Percentiles rank a stretch among this genome's conserved stretches.
These are phyloP conservation scores for Chaenodraco wilsoni DNA, from an alignment of 2,797 vertebrate genomes.

Conservation along the genomic window DNA sequence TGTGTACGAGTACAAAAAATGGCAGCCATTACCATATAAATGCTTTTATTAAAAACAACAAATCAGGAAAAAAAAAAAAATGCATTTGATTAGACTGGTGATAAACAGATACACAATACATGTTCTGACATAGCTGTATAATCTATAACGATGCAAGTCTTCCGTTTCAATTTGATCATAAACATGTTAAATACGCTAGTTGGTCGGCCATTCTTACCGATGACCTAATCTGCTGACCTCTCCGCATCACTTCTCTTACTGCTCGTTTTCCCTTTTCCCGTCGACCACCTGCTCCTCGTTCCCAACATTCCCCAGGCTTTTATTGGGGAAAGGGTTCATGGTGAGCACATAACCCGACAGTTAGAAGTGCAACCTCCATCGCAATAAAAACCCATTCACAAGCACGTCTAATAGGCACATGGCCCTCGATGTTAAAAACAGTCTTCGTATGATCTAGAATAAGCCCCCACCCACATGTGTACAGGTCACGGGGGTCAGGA, in stretches of 20 bases:
- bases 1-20: slow-evolving; percentile 35
- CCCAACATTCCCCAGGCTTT: slow-evolving; percentile 56
- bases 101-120: slow-evolving; percentile 27
- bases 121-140: background rate
- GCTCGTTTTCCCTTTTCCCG: background rate
- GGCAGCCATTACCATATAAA: slow-evolving; percentile 33
- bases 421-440: slow-evolving; percentile 55
- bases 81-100: slow-evolving; percentile 23
- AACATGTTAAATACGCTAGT: too few species aligned
- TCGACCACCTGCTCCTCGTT: slow-evolving; percentile 59
- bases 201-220: slow-evolving; percentile 5
- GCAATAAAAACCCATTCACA: slow-evolving; percentile 61
- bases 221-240: background rate
- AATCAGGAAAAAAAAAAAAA: slow-evolving; percentile 15
- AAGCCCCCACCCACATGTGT: slow-evolving; percentile 33
- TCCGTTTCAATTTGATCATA: background rate
- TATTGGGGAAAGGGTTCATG: slow-evolving; percentile 40
- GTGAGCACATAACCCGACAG: slow-evolving; percentile 43
- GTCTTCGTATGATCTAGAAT: slow-evolving; percentile 22
- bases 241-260: slow-evolving; percentile 3
- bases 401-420: slow-evolving; percentile 46
- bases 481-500: slow-evolving; percentile 16
- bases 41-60: slow-evolving; percentile 21
- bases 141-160: slow-evolving; percentile 3
- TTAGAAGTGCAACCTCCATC: slow-evolving; percentile 46